Percentiles rank a stretch among this genome's conserved stretches.
These are phyloP conservation scores for Bombus consobrinus DNA, from an alignment of 1,140 invertebrate genomes.

Conservation along the genomic window DNA sequence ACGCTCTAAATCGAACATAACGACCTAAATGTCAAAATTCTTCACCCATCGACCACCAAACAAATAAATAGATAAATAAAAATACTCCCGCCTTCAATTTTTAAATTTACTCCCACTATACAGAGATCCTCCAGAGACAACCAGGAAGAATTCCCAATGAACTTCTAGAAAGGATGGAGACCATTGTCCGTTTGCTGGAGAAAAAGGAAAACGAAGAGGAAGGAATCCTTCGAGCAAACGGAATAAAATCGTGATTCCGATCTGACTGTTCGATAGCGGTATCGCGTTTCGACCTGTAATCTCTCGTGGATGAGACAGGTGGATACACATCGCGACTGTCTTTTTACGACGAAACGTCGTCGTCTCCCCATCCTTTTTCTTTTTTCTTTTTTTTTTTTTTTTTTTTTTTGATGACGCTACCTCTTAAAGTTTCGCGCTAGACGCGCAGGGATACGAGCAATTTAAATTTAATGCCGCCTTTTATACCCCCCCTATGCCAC, in stretches of 20 bases:
- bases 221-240: no score
- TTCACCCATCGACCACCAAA: not conserved
- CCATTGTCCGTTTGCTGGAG: not conserved
- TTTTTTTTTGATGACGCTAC: conserved; percentile 43
- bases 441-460: conserved; percentile 59
- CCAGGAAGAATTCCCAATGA: not conserved
- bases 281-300: conserved; percentile 44
- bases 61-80: not conserved
- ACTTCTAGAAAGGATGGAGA: no score
- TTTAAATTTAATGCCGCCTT: conserved; percentile 68
- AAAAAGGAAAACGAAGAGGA: not conserved
- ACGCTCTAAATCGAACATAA: no score
- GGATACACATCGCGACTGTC: conserved; percentile 41
- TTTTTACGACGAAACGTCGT: conserved; percentile 34
- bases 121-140: not conserved
- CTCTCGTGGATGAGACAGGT: conserved; percentile 3
- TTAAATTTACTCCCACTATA: not conserved
- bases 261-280: conserved; percentile 8
- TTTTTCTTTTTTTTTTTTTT: not conserved
- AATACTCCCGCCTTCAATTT: not conserved
- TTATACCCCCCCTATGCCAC: not conserved
- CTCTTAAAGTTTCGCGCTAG: conserved; percentile 50
- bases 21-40: not conserved
- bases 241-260: conserved; percentile 42
- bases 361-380: not conserved